Conservation (phyloP, 1,140 invertebrate species). For the Ylistrum balloti region DNA sequence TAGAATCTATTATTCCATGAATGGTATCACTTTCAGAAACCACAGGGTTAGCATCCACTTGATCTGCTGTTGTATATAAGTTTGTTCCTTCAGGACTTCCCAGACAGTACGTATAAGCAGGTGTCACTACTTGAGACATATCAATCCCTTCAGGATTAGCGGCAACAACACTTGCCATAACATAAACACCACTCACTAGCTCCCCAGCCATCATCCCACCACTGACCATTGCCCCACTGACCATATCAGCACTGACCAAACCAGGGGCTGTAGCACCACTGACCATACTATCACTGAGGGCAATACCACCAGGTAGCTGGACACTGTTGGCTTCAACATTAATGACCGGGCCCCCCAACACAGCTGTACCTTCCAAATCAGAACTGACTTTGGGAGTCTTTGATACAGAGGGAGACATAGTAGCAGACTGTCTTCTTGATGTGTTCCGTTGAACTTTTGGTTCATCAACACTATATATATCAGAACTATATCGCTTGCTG, state of each 20-base stretch:
- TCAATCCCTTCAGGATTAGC: not conserved
- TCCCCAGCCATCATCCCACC: not conserved
- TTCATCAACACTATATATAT: slow-evolving; percentile 25
- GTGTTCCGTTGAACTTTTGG: not conserved
- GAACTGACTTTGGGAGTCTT: not conserved
- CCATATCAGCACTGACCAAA: slow-evolving; percentile 24
- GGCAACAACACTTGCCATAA: not conserved
- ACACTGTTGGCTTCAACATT: not conserved
- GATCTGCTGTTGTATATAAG: not conserved
- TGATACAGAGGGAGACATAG: not conserved
- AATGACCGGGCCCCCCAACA: not conserved
- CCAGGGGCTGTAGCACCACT: slow-evolving; percentile 30
- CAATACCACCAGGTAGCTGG: not conserved
- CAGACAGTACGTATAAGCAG: not conserved
- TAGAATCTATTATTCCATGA: slow-evolving; percentile 47
- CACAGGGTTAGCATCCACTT: not conserved
- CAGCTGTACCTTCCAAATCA: not conserved
- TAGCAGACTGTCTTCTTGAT: not conserved
- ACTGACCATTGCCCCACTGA: not conserved
- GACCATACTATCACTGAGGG: slow-evolving; percentile 6
- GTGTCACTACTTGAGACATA: not conserved
- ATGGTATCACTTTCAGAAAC: slow-evolving; percentile 54
- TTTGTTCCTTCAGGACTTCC: not conserved
- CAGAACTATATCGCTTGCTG: not conserved
- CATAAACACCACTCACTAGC: slow-evolving; percentile 20